Percentiles rank a stretch among this genome's conserved stretches.
phyloP scores from a whole-genome alignment of 2,113 vertebrate genomes.

The Pterophyllum scalare region DNA sequence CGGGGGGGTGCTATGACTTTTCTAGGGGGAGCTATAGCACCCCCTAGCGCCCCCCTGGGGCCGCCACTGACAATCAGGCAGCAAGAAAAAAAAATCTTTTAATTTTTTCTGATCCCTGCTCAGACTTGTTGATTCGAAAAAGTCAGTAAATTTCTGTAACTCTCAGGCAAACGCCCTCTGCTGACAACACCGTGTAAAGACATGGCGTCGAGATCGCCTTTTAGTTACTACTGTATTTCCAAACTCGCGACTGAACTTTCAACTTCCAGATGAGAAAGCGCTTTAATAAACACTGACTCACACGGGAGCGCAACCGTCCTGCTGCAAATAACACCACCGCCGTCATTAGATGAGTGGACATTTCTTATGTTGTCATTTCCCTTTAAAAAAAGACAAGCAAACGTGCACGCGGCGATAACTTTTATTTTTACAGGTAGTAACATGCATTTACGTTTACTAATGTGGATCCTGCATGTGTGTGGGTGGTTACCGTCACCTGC shows the following conservation, averaged over 20 bases:
- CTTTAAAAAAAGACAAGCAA: neutral
- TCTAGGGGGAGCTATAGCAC: too few species aligned
- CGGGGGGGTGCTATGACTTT: too few species aligned
- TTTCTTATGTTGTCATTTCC: neutral
- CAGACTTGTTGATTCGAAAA: neutral
- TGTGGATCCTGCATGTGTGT: neutral
- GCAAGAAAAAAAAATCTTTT: too few species aligned
- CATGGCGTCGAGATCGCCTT: too few species aligned
- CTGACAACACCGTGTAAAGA: neutral
- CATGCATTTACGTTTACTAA: neutral
- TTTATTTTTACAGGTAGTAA: constrained; percentile 8
- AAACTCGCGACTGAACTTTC: neutral
- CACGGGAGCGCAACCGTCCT: neutral
- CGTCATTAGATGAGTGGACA: neutral
- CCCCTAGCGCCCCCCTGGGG: too few species aligned
- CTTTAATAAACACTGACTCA: neutral
- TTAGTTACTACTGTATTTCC: neutral
- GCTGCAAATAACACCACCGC: neutral
- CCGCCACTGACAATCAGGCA: too few species aligned
- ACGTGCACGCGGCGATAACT: constrained; percentile 13
- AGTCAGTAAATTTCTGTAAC: neutral
- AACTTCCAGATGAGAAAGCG: neutral
- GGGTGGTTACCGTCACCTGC: constrained; percentile 63
- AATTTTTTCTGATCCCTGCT: neutral
- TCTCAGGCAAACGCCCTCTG: neutral